Conservation (phyloP, 64 coral and sea anemone genomes). For the Montipora cactus region DNA sequence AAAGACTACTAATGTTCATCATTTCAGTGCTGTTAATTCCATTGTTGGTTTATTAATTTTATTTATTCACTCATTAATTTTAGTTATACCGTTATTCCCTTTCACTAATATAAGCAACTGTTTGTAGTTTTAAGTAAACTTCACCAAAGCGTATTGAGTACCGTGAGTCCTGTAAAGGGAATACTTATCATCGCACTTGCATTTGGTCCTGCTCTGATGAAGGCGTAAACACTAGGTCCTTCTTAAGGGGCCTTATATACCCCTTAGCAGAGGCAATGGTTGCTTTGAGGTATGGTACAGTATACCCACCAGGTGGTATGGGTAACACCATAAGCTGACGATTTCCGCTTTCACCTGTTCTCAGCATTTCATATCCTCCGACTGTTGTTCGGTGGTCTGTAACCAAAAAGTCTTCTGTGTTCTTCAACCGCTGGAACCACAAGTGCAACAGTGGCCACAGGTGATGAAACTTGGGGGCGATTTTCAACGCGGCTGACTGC, state of each 20-base stretch:
- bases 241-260: constrained; percentile 49
- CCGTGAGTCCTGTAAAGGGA: background rate
- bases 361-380: constrained; percentile 56
- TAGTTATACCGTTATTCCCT: background rate
- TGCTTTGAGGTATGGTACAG: constrained; percentile 46
- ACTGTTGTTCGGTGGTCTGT: constrained; percentile 33
- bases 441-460: background rate
- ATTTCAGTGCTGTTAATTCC: constrained; percentile 16
- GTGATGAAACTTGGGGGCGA: background rate
- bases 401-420: constrained; percentile 32
- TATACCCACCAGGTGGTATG: constrained; percentile 19
- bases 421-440: constrained; percentile 15
- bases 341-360: constrained; percentile 42
- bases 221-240: constrained; percentile 30
- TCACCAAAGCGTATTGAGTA: constrained; percentile 3
- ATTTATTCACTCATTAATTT: constrained; percentile 18
- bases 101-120: constrained; percentile 17
- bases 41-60: constrained; percentile 2
- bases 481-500: background rate
- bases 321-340: constrained; percentile 46
- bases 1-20: background rate
- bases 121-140: constrained; percentile 14
- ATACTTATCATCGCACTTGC: constrained; percentile 32
- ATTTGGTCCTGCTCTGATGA: constrained; percentile 40
- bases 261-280: constrained; percentile 39